Base-by-base conservation (phyloP, 2,797 vertebrate genomes). In the Otolemur crassicaudatus region DNA sequence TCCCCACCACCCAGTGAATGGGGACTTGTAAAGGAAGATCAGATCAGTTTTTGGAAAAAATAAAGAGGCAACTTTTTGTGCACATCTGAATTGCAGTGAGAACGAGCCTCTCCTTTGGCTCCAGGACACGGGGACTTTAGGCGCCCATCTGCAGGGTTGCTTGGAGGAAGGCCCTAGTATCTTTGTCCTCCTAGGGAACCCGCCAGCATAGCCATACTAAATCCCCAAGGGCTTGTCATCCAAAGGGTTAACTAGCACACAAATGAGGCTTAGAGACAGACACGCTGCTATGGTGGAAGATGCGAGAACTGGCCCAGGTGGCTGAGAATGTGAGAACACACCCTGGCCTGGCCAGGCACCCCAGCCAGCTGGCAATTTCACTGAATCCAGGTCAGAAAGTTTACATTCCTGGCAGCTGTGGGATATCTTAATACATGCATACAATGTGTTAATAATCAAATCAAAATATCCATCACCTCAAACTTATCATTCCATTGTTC, bases 291-390 rank as follows among this genome's bases (percentile, higher is more conserved):
- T 79, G 60, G 19, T 31, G 61, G 34, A 72, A 9, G 65, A 20
- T 17, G 4, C 3, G 58, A 16, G 27, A 53, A 58, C 23, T 56
- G 69, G 40, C 25, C 29, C 14, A 16, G 29, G 7, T 29, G 34
- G n/a, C 49, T 27, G 22, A 79, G 43, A 43, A 22, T 1, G 11
- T 37, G 14, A 0, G 1, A 29, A 23, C 2, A 31, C 23, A 3
- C 2, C 25, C 60, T 61, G 31, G 37, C 12, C 76, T 56, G 29
- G 3, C 19, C 16, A 67, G 37, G 3, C 14, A 17, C 79, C 27
- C 63, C 37, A 5, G 46, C 4, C 1, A 72, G 49, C 5, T 1
- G 16, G 29, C 2, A 13, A 22, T 7, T 77, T 82, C 22, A 58
- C 20, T 49, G 10, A 85, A 17, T 14, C 69, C 25, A 7, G 8